Percentiles rank a stretch among this genome's conserved stretches.
These are phyloP conservation scores for Ploceus nigricollis DNA, from an alignment of 2,113 vertebrate species.

Conservation along the genomic window DNA sequence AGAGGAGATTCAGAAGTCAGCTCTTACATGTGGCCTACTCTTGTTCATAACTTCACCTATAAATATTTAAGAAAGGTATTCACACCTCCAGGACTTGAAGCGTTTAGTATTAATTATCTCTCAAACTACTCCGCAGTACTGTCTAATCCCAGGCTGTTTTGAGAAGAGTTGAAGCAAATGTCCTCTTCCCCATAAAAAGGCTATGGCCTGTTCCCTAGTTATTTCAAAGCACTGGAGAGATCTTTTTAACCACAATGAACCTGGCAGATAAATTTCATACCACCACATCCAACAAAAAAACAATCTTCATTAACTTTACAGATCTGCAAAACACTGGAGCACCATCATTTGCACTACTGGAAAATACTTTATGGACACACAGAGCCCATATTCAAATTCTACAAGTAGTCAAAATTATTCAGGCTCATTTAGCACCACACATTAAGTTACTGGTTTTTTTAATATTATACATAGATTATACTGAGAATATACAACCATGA, in stretches of 20 bases:
- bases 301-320: not conserved
- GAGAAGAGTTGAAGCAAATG: not conserved
- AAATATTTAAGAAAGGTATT: not conserved
- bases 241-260: not conserved
- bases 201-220: not conserved
- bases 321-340: not conserved
- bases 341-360: not conserved
- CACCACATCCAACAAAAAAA: not conserved
- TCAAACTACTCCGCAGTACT: not conserved
- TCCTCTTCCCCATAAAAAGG: not conserved
- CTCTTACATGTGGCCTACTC: rapidly evolving
- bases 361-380: not conserved
- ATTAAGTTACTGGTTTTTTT: not conserved
- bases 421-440: not conserved
- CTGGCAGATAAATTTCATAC: not conserved
- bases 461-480: not conserved
- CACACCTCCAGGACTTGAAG: not conserved
- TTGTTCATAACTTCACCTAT: not conserved
- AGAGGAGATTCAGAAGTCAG: not conserved
- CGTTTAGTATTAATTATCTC: not conserved
- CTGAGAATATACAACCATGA: not conserved
- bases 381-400: not conserved
- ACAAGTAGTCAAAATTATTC: not conserved
- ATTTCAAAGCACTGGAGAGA: not conserved
- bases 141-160: not conserved